These are phyloP conservation scores for Caenorhabditis afra DNA, from an alignment of 2,888 invertebrate species.

Conservation along the genomic window DNA sequence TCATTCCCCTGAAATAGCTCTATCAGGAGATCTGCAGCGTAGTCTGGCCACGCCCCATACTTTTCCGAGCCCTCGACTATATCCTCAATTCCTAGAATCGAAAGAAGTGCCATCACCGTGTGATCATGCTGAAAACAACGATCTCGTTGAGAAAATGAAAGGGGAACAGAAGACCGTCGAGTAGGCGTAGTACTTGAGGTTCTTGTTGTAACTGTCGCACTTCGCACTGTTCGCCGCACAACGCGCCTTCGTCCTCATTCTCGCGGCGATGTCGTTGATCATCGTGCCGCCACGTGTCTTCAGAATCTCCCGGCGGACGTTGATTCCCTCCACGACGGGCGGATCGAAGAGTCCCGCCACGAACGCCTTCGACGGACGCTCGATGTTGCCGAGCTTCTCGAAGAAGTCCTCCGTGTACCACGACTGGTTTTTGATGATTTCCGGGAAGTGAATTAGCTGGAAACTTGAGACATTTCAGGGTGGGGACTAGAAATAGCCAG, in stretches of 20 bases:
- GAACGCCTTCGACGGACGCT: constrained; percentile 24
- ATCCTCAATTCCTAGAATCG: constrained; percentile 30
- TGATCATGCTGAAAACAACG: constrained; percentile 39
- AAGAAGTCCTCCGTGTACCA: constrained; percentile 40
- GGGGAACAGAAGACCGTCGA: constrained; percentile 26
- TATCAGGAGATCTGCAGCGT: constrained; percentile 27
- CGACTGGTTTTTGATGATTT: constrained; percentile 23
- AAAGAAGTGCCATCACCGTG: constrained; percentile 32
- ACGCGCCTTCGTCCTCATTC: constrained; percentile 38
- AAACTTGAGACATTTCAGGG: background rate
- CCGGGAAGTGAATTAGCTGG: constrained; percentile 41
- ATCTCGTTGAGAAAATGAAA: background rate
- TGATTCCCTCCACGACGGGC: constrained; percentile 39
- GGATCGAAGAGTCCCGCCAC: constrained; percentile 45
- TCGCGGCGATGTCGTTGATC: constrained; percentile 38
- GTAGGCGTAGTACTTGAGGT: constrained; percentile 46
- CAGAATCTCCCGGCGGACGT: constrained; percentile 32
- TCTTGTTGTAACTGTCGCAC: constrained; percentile 22
- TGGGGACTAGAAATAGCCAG: background rate
- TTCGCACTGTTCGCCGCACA: constrained; percentile 21
- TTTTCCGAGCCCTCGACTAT: constrained; percentile 25
- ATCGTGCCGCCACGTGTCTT: constrained; percentile 45
- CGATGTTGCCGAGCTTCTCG: constrained; percentile 19
- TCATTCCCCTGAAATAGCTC: constrained; percentile 32
- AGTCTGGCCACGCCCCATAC: constrained; percentile 45